Evolutionary conservation across 2,888 invertebrate species (phyloP).

Genomic region (Torymus auratus): DNA sequence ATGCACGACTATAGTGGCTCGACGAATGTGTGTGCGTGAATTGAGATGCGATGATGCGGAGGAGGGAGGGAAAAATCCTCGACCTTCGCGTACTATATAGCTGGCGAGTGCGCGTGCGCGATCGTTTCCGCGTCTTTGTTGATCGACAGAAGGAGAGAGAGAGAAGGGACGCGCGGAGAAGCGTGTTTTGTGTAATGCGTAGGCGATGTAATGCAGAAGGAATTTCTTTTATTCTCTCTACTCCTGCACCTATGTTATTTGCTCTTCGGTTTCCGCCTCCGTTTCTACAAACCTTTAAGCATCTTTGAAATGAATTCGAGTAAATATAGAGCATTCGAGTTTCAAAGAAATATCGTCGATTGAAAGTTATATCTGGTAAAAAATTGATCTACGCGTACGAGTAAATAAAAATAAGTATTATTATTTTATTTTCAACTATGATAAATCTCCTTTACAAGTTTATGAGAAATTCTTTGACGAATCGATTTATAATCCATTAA

Average conservation of each 20-base stretch:
- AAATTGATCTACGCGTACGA: too few species aligned
- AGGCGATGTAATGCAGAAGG: not conserved
- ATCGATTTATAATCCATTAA: not conserved
- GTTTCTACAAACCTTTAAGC: not conserved
- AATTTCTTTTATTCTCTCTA: not conserved
- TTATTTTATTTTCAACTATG: too few species aligned
- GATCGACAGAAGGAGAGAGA: not conserved
- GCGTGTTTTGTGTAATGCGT: slow-evolving; percentile 1
- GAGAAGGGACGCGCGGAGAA: not conserved
- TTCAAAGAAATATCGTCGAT: too few species aligned
- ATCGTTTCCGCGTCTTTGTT: slow-evolving; percentile 46
- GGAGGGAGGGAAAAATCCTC: slow-evolving; percentile 12
- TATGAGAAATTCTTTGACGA: too few species aligned
- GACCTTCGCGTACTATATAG: slow-evolving; percentile 26
- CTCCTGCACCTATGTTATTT: not conserved
- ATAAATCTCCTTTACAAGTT: too few species aligned
- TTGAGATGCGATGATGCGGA: not conserved
- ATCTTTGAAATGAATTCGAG: too few species aligned
- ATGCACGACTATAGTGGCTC: too few species aligned
- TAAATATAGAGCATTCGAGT: too few species aligned
- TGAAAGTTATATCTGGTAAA: too few species aligned
- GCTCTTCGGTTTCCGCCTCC: not conserved
- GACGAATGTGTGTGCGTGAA: too few species aligned
- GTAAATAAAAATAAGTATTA: too few species aligned
- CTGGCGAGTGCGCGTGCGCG: not conserved